phyloP scores from a whole-genome alignment of 2,113 vertebrate species.

The Vulpes vulpes region DNA sequence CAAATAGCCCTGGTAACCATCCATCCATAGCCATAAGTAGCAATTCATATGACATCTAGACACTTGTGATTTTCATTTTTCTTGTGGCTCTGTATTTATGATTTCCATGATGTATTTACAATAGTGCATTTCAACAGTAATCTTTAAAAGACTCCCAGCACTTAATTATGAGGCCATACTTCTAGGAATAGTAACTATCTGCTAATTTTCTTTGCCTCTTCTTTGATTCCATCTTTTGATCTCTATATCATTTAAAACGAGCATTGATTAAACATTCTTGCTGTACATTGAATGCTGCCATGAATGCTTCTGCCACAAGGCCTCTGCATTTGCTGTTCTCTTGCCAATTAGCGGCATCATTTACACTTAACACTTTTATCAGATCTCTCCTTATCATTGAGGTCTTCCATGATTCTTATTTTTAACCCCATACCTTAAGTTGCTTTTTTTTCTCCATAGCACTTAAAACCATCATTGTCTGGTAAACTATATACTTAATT shows the following conservation, averaged over 20 bases:
- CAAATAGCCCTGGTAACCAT: neutral
- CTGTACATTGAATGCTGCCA: neutral
- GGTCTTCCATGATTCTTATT: neutral
- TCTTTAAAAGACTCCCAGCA: constrained; percentile 15
- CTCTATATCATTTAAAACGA: neutral
- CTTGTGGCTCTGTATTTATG: neutral
- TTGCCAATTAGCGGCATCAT: neutral
- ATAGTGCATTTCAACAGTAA: neutral
- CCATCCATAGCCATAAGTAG: neutral
- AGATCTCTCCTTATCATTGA: neutral
- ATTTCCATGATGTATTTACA: neutral
- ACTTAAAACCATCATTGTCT: constrained; percentile 31
- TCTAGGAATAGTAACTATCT: neutral
- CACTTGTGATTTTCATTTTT: neutral
- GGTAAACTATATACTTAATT: neutral
- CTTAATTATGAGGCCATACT: neutral
- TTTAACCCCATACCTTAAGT: neutral
- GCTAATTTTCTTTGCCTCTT: constrained; percentile 18
- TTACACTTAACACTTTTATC: neutral
- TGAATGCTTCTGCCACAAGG: neutral
- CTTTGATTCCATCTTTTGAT: neutral
- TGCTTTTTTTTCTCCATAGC: neutral
- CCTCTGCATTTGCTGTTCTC: neutral
- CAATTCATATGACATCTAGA: neutral
- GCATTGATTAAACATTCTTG: neutral